A percentile compares a stretch with the other conserved stretches of the same genome.
Conservation (phyloP, 1,140 invertebrate species). For the Orius insidiosus region DNA sequence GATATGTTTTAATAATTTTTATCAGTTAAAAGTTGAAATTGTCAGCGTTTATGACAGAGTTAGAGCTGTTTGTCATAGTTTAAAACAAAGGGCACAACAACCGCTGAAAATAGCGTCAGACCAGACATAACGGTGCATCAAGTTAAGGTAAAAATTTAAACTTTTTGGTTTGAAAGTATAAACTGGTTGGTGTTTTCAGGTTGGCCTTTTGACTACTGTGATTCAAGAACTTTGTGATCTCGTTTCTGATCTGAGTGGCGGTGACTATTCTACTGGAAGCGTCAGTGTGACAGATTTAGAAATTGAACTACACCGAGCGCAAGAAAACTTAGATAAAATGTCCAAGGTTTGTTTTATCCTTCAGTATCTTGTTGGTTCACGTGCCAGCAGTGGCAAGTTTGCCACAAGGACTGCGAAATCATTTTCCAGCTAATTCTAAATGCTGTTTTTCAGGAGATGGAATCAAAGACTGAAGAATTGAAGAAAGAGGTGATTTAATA, state of each 20-base stretch:
- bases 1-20: constrained; percentile 13
- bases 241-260: constrained; percentile 18
- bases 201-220: constrained; percentile 27
- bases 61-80: constrained; percentile 27
- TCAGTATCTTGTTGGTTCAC: no score
- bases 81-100: constrained; percentile 22
- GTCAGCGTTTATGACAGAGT: constrained; percentile 29
- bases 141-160: constrained; percentile 20
- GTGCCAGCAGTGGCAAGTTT: no score
- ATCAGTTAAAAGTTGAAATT: constrained; percentile 33
- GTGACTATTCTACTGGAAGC: constrained; percentile 20
- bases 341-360: constrained; percentile 31
- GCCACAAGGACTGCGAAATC: no score
- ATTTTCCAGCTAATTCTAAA: no score
- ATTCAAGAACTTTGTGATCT: constrained; percentile 27
- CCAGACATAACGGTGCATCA: constrained; percentile 21
- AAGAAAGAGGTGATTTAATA: constrained; percentile 58
- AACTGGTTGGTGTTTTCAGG: constrained; percentile 22
- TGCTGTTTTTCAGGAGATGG: constrained; percentile 34
- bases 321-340: constrained; percentile 45
- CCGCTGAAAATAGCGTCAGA: constrained; percentile 12
- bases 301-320: constrained; percentile 30
- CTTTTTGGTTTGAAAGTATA: background rate
- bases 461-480: constrained; percentile 60
- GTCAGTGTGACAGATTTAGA: constrained; percentile 24